Conservation (phyloP, 2,113 vertebrate species). For the Odocoileus hemionus region DNA sequence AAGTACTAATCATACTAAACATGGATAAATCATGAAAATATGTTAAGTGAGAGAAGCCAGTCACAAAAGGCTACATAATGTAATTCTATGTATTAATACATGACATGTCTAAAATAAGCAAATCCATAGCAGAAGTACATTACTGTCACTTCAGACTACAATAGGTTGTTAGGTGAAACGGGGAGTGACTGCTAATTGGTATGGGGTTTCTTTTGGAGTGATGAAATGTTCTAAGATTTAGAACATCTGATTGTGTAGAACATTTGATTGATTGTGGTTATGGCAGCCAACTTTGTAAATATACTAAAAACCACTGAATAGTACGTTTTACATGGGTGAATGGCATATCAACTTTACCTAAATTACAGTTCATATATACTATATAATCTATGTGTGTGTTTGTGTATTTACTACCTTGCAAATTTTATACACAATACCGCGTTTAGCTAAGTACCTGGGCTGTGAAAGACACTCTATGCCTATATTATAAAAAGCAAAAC, state of each 20-base stretch:
- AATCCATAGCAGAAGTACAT: neutral
- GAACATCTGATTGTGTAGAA: neutral
- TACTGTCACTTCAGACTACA: neutral
- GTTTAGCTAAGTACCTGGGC: neutral
- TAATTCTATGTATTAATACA: neutral
- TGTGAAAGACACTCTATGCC: neutral
- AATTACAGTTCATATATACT: neutral
- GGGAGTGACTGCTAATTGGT: neutral
- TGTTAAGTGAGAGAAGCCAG: neutral
- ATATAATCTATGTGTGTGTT: neutral
- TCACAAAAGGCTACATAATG: neutral
- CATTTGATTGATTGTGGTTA: neutral
- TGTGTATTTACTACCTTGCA: neutral
- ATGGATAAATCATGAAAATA: neutral
- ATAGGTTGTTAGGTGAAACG: neutral
- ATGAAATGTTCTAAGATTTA: neutral
- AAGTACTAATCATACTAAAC: neutral
- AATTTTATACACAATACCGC: neutral
- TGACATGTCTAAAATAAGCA: neutral
- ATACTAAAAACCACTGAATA: neutral
- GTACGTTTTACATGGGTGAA: neutral
- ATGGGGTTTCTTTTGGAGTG: neutral
- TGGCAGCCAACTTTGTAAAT: neutral
- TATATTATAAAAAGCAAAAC: neutral
- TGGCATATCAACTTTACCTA: neutral